These are phyloP conservation scores for Eptatretus burgeri DNA, from an alignment of 2,113 vertebrate genomes.

Conservation along the genomic window DNA sequence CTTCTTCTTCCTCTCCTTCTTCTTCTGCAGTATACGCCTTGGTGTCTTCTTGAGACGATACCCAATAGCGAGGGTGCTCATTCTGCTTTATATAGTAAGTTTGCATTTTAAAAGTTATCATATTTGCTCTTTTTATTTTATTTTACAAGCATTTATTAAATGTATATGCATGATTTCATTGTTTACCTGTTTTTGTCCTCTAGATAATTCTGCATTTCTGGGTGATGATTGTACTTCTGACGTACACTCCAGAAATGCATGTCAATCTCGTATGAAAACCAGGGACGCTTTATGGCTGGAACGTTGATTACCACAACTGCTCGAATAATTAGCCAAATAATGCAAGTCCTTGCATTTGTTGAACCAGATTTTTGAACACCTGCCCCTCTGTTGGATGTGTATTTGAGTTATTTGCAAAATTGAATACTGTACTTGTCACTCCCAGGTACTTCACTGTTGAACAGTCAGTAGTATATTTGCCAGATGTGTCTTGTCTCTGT, in stretches of 20 bases:
- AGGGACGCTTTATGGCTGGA: no score
- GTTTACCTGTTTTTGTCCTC: neutral
- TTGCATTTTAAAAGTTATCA: constrained; percentile 3
- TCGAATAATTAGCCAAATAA: no score
- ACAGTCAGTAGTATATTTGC: no score
- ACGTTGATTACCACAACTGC: no score
- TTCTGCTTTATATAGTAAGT: constrained; percentile 89
- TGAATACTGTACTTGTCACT: no score
- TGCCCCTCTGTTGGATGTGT: no score
- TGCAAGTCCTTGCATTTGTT: no score
- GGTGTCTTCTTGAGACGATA: constrained; percentile 85
- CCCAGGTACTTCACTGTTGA: no score
- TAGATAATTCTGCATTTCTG: constrained; percentile 71
- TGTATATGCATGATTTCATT: neutral
- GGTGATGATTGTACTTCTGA: constrained; percentile 92
- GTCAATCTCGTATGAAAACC: no score
- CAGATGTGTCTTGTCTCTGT: no score
- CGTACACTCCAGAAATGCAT: constrained; percentile 87
- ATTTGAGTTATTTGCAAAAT: no score
- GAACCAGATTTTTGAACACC: no score
- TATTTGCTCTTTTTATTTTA: constrained; percentile 10
- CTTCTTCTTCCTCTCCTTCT: neutral
- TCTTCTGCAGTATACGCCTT: constrained; percentile 41
- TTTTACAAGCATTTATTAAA: constrained; percentile 6
- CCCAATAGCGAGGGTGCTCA: constrained; percentile 60